Conservation (phyloP, 1,140 invertebrate genomes). For the Drosophila neocordata region DNA sequence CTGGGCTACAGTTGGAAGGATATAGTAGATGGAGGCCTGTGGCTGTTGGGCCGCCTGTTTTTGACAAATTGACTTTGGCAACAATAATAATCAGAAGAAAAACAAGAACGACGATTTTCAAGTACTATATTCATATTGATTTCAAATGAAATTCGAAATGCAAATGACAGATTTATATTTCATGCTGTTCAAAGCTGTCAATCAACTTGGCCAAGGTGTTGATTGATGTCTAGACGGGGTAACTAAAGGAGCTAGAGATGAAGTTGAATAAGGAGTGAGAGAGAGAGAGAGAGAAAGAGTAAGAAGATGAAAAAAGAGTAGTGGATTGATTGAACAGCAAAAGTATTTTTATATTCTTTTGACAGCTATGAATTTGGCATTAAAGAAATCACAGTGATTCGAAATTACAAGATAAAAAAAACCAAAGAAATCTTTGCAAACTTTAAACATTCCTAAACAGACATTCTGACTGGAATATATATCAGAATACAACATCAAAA, state of each 20-base stretch:
- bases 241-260: constrained; percentile 18
- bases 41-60: constrained; percentile 44
- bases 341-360: constrained; percentile 47
- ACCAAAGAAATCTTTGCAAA: too few species aligned
- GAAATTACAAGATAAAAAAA: too few species aligned
- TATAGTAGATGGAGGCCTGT: constrained; percentile 27
- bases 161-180: constrained; percentile 80
- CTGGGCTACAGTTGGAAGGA: background rate
- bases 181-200: constrained; percentile 65
- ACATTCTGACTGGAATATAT: too few species aligned
- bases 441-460: too few species aligned
- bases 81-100: constrained; percentile 50
- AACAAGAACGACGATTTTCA: constrained; percentile 44
- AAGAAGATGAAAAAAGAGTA: background rate
- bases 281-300: background rate
- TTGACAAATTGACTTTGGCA: constrained; percentile 75
- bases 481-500: too few species aligned
- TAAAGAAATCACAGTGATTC: constrained; percentile 22
- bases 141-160: constrained; percentile 72
- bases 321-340: constrained; percentile 6
- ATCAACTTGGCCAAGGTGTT: constrained; percentile 72
- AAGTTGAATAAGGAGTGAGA: background rate
- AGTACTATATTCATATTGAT: constrained; percentile 73
- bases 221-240: constrained; percentile 70
- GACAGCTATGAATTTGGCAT: constrained; percentile 41